Evolutionary conservation across 2,797 vertebrate species (phyloP).

Genomic region (Xiphorhynchus erythropygius): DNA sequence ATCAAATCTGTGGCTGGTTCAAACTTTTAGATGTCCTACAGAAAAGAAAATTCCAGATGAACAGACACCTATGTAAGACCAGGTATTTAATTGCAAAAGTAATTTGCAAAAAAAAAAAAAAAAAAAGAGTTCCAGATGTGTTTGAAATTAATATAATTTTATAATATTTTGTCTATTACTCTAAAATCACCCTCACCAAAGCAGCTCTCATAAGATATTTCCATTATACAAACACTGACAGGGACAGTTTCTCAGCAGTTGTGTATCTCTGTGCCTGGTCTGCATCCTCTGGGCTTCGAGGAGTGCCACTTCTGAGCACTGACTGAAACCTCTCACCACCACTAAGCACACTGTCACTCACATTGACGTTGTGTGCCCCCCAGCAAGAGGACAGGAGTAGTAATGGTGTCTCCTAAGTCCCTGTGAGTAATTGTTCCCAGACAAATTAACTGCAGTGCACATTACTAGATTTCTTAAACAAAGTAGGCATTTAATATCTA

Average conservation of each 20-base stretch:
- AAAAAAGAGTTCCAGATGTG: not conserved
- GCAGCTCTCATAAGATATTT: not conserved
- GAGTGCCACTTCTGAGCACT: fast-evolving
- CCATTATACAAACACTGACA: not conserved
- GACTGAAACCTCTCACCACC: not conserved
- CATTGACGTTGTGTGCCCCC: not conserved
- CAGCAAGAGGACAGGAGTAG: not conserved
- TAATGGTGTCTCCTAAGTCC: not conserved
- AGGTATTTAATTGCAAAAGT: not conserved
- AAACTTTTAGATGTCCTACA: not conserved
- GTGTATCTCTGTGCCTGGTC: not conserved
- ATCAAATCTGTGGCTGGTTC: not conserved
- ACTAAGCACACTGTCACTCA: not conserved
- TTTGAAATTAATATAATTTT: not conserved
- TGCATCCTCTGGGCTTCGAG: not conserved
- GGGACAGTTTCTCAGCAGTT: not conserved
- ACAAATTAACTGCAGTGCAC: constrained; percentile 26
- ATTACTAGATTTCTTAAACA: constrained; percentile 11
- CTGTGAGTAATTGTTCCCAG: constrained; percentile 3
- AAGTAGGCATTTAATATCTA: not conserved
- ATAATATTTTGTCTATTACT: not conserved
- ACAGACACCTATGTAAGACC: not conserved
- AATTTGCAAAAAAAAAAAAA: too few species aligned
- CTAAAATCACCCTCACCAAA: not conserved
- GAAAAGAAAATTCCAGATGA: not conserved